Evolutionary conservation across 2,113 vertebrate species (phyloP).

Genomic region (Lontra canadensis): DNA sequence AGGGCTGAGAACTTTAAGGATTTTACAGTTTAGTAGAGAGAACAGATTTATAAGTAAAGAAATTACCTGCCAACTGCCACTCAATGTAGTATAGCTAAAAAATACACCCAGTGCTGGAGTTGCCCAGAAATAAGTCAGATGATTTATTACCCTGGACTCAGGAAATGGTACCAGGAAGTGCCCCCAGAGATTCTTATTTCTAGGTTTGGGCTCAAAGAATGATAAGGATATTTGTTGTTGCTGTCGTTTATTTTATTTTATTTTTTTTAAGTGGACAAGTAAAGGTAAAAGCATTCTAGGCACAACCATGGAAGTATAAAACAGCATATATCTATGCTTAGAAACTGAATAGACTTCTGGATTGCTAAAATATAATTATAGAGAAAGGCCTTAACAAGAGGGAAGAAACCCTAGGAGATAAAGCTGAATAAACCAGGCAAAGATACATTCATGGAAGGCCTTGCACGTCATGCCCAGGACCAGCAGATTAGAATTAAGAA

Average conservation of each 20-base stretch:
- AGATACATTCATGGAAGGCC: not conserved
- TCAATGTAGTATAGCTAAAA: not conserved
- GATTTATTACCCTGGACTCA: not conserved
- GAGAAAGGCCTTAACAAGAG: not conserved
- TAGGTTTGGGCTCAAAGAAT: not conserved
- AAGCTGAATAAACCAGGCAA: not conserved
- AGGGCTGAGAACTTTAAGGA: not conserved
- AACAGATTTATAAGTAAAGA: not conserved
- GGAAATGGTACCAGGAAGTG: not conserved
- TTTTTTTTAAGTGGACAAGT: not conserved
- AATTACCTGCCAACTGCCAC: not conserved
- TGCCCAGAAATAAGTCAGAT: not conserved
- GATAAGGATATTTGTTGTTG: not conserved
- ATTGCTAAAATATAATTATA: not conserved
- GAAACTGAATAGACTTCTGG: not conserved
- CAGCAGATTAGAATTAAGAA: not conserved
- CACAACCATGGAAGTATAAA: not conserved
- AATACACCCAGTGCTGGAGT: not conserved
- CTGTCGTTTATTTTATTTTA: not conserved
- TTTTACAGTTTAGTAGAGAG: not conserved
- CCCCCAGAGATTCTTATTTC: not conserved
- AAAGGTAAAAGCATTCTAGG: not conserved
- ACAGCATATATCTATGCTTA: not conserved
- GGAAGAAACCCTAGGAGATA: not conserved
- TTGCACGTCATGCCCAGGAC: not conserved